Base-by-base conservation (phyloP, 2,888 invertebrate genomes). In the Apamea monoglypha region DNA sequence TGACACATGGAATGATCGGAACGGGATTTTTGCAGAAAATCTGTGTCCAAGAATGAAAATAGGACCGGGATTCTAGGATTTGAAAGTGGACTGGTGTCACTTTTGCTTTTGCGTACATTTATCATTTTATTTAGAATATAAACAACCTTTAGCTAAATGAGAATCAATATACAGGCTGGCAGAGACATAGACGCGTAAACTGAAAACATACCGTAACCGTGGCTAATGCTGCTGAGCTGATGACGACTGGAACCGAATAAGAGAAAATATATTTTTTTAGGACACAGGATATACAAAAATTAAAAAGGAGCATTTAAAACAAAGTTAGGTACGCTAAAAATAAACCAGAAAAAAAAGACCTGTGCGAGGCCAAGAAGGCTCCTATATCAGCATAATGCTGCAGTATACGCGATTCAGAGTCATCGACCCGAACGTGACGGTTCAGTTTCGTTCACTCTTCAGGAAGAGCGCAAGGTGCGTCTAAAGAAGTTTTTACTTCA, bases 1-100 rank as follows among this genome's bases (percentile, higher is more conserved):
- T 61, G 73, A 82, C 72, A 25, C 50, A 36, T 69, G 32, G 14
- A 75, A 59, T 16, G 50, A 53, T 50, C 67, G 18, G 6, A 7
- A 32, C 12, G 53, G 29, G 36, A 25, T 67, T 40, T 8, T 32
- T 71, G 50, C 47, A 25, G 21, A 25, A 64, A 36, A 64, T 66
- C n/a, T 66, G 36, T 40, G 14, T 40, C 32, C 21, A 32, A 14
- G 16, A 76, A 21, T 59, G 44, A 82, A 56, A 36, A 47, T 5
- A 0, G 18, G 5, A 29, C 0, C 10, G 7, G 2, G 14, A 18
- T 29, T 70, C 32, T 25, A 10, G 53, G 6, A 53, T 53, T 50
- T 25, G 1, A 32, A 36, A 3, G 1, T 32, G 1, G 8, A 32
- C 21, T 21, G 16, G 47, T 16, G 25, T 16, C 5, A 53, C 16